A percentile compares a stretch with the other conserved stretches of the same genome.
These are phyloP conservation scores for Amblyopsis rosae DNA, from an alignment of 2,113 vertebrate species.

Conservation along the genomic window DNA sequence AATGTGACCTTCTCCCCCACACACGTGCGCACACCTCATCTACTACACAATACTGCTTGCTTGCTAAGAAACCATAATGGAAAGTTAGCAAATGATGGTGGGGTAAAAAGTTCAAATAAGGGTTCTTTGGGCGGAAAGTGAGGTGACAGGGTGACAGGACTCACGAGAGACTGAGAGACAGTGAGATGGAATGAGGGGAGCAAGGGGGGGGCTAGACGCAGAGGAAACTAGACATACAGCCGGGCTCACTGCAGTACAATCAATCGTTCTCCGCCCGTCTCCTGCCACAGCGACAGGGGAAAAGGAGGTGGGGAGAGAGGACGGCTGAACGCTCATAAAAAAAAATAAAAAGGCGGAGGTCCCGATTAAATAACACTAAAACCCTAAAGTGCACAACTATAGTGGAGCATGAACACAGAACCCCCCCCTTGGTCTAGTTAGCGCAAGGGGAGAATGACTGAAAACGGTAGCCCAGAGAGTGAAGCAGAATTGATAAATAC, in stretches of 20 bases:
- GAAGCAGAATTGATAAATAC: slow-evolving; percentile 1
- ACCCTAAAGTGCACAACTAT: slow-evolving; percentile 38
- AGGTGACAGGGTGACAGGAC: not conserved
- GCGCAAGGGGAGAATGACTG: slow-evolving; percentile 20
- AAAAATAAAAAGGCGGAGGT: not conserved
- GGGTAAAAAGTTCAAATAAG: not conserved
- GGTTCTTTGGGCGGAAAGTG: not conserved
- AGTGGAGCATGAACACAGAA: not conserved
- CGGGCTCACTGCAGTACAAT: slow-evolving; percentile 24
- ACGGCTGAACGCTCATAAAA: not conserved
- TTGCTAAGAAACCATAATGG: slow-evolving; percentile 8
- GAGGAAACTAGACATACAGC: not conserved
- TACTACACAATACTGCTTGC: slow-evolving; percentile 9
- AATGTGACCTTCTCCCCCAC: slow-evolving; percentile 38
- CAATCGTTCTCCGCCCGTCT: slow-evolving; percentile 27
- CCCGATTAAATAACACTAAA: not conserved
- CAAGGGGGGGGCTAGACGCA: not conserved
- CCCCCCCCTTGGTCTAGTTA: not conserved
- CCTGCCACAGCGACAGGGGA: not conserved
- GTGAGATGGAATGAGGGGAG: not conserved
- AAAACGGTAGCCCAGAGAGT: slow-evolving; percentile 6
- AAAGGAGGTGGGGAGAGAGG: not conserved
- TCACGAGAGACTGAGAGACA: slow-evolving; percentile 11
- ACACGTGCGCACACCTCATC: not conserved
- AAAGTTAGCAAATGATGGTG: slow-evolving; percentile 1